These are phyloP conservation scores for Aldabrachelys gigantea DNA, from an alignment of 2,113 vertebrate genomes.

Conservation along the genomic window DNA sequence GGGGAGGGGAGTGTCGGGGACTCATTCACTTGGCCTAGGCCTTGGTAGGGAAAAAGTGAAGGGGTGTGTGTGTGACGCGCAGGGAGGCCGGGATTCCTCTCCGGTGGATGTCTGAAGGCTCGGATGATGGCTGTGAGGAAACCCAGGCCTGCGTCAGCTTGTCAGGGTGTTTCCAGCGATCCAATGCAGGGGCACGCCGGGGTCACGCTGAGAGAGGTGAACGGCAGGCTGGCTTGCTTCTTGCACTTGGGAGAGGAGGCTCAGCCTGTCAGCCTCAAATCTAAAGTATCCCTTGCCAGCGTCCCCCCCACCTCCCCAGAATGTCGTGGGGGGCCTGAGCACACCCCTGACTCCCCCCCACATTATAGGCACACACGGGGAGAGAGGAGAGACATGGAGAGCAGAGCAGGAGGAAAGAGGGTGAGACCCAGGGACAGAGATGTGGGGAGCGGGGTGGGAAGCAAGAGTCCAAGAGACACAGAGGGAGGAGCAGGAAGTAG, in stretches of 20 bases:
- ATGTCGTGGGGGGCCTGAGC: neutral
- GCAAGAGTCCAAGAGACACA: conserved; percentile 72
- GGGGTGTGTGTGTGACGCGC: rapidly evolving
- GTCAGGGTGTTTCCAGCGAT: neutral
- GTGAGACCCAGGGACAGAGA: neutral
- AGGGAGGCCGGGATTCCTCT: neutral
- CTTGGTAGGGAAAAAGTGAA: neutral
- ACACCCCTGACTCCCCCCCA: neutral
- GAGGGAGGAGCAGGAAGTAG: conserved; percentile 36
- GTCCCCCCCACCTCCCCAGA: neutral
- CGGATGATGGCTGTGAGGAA: neutral
- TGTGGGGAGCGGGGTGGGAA: neutral
- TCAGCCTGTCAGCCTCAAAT: neutral
- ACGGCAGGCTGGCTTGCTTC: neutral
- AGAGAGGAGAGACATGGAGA: neutral
- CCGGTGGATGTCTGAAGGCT: neutral
- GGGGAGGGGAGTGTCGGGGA: neutral
- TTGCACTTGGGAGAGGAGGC: neutral
- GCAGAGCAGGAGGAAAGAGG: neutral
- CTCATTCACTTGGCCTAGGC: neutral
- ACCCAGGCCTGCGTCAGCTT: neutral
- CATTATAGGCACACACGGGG: conserved; percentile 2
- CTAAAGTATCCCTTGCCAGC: neutral
- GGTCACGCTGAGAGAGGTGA: neutral
- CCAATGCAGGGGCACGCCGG: neutral